phyloP scores from a whole-genome alignment of 2,888 invertebrate genomes.

The Tiphia femorata region DNA sequence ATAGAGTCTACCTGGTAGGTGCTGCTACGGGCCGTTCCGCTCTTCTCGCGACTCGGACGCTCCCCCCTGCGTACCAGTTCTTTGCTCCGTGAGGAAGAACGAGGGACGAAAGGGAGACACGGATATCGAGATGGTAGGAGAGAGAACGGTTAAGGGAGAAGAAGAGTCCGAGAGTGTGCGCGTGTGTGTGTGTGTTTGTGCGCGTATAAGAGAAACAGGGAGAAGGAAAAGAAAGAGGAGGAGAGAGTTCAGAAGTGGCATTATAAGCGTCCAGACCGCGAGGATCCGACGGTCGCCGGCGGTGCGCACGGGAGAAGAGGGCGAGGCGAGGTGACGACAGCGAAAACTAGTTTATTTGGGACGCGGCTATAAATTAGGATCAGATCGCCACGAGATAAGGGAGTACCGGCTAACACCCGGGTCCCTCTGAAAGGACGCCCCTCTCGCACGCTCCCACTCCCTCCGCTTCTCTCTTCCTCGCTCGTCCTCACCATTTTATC shows the following conservation, averaged over 20 bases:
- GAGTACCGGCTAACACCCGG: slow-evolving; percentile 68
- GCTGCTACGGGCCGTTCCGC: slow-evolving; percentile 30
- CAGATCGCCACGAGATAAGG: slow-evolving; percentile 69
- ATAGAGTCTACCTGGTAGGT: slow-evolving; percentile 32
- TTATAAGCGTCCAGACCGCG: slow-evolving; percentile 44
- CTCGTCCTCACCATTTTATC: slow-evolving; percentile 10
- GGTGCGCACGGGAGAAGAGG: slow-evolving; percentile 21
- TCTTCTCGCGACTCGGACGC: slow-evolving; percentile 24
- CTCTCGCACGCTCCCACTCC: slow-evolving; percentile 24
- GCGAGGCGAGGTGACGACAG: slow-evolving; percentile 66
- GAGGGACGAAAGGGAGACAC: neutral
- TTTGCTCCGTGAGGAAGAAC: no score
- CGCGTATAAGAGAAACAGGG: slow-evolving; percentile 9
- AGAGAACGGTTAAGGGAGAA: neutral
- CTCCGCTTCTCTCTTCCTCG: slow-evolving; percentile 20
- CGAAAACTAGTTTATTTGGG: slow-evolving; percentile 70
- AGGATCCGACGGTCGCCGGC: slow-evolving; percentile 29
- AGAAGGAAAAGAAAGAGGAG: slow-evolving; percentile 7
- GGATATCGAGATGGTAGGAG: neutral
- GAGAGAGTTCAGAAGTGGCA: slow-evolving; percentile 24
- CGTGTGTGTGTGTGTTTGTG: slow-evolving; percentile 3
- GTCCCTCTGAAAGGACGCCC: slow-evolving; percentile 60
- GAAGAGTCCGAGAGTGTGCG: neutral
- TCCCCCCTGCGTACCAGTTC: slow-evolving; percentile 33
- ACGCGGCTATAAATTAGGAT: slow-evolving; percentile 69